These are phyloP conservation scores for Lepus americanus DNA, from an alignment of 2,113 vertebrate species.

Conservation along the genomic window DNA sequence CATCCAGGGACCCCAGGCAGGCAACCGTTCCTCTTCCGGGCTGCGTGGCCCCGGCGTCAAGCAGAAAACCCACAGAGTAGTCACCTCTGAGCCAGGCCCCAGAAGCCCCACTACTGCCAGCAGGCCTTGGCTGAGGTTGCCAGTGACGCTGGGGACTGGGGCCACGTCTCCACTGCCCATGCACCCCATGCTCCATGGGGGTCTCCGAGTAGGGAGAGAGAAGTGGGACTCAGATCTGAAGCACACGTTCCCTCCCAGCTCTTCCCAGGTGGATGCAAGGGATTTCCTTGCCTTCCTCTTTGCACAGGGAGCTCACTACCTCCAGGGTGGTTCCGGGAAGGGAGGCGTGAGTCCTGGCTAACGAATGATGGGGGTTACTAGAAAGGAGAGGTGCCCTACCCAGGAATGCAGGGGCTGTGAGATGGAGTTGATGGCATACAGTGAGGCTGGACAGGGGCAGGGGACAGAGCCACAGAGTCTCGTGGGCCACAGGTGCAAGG, in stretches of 20 bases:
- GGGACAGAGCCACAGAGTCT: not conserved
- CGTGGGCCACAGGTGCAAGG: not conserved
- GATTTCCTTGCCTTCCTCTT: not conserved
- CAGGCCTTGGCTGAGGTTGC: not conserved
- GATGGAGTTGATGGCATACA: no score
- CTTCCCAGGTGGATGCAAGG: not conserved
- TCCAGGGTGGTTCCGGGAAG: not conserved
- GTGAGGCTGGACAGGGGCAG: not conserved
- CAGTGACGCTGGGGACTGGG: not conserved
- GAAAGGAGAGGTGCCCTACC: not conserved
- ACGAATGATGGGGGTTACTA: not conserved
- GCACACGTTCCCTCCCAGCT: not conserved
- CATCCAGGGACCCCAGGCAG: not conserved
- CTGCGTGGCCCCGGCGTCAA: not conserved
- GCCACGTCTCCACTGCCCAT: not conserved
- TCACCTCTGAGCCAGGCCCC: not conserved
- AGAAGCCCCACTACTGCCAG: not conserved
- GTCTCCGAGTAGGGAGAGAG: not conserved
- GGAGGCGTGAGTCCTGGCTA: not conserved
- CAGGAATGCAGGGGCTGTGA: no score
- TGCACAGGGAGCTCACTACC: not conserved
- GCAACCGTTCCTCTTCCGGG: not conserved
- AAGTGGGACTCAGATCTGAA: not conserved
- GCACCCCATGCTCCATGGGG: not conserved
- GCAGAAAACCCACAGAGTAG: not conserved